Evolutionary conservation across 2,113 vertebrate genomes (phyloP).

Genomic region (Saccopteryx bilineata): DNA sequence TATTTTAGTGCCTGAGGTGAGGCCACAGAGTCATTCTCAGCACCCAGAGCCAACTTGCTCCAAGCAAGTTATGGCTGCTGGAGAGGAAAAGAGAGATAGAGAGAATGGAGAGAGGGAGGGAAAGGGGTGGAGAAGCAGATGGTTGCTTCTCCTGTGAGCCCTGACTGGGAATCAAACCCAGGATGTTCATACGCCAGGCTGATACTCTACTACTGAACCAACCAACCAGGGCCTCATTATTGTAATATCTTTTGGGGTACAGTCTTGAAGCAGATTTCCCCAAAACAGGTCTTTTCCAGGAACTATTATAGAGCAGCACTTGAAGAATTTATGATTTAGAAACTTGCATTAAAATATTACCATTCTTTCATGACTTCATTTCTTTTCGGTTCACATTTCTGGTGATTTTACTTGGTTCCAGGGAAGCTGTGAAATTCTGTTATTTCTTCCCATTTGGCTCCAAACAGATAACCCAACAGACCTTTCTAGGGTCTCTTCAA

Average conservation of each 20-base stretch:
- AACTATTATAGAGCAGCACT: neutral
- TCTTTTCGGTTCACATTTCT: constrained; percentile 51
- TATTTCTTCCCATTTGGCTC: constrained; percentile 21
- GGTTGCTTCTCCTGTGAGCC: too few species aligned
- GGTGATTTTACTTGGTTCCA: constrained; percentile 50
- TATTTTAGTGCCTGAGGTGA: too few species aligned
- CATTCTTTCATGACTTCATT: neutral
- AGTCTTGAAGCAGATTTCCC: neutral
- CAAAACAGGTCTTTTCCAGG: neutral
- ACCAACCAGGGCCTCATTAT: too few species aligned
- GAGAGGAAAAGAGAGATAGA: too few species aligned
- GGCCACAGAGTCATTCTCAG: too few species aligned
- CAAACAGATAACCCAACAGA: neutral
- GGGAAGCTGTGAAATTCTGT: neutral
- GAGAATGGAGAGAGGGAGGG: too few species aligned
- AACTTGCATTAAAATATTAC: neutral
- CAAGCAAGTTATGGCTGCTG: too few species aligned
- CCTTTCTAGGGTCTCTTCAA: neutral
- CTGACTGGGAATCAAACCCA: too few species aligned
- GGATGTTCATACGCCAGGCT: too few species aligned
- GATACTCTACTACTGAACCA: too few species aligned
- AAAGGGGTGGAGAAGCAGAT: too few species aligned
- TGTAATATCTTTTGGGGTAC: neutral
- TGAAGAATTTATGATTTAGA: neutral
- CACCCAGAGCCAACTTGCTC: too few species aligned